Evolutionary conservation across 2,888 invertebrate species (phyloP), one percentile per base, ranked within the genome.

Genomic region (Acleris emargana): DNA sequence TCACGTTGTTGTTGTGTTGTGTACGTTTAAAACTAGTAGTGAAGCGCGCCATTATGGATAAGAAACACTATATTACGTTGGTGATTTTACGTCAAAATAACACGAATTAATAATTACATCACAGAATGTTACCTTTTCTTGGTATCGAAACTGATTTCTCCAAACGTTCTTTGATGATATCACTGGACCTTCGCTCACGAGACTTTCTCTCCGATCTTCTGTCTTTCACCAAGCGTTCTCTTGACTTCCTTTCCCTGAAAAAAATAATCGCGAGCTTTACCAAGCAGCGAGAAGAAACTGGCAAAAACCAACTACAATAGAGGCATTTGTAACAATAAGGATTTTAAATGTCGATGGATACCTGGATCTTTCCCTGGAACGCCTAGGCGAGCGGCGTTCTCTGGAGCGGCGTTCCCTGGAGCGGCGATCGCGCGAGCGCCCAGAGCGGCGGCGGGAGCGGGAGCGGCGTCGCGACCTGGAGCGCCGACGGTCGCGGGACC

Each of bases 111-210:
- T 11, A 45, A n/a, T n/a, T 2, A 25, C 25, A 25, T 6, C n/a
- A 1, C 25, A n/a, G 49, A 67, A 52, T 16, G 80, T 68, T 64
- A 89, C 92, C 91, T 83, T 91, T 93, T 58, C 92, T 85, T 5
- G 92, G 91, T 69, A 91, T 88, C 5, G 91, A 92, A 18, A 92
- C 91, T 0, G 92, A 92, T 64, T 92, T 92, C 69, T 92, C 92
- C 68, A 92, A 75, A 11, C 92, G 83, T 74, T 92, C 92, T 70
- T 92, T 91, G 69, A 91, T 91, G 11, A 91, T 71, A 67, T 93
- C 92, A 68, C 87, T 90, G 57, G 90, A 91, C 62, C 90, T 84
- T 67, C 91, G 84, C 3, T 91, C 90, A 18, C 94, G 90, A 68
- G 93, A 93, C 69, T 92, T 93, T 64, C 90, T 84, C 49, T 93